A percentile compares a stretch with the other conserved stretches of the same genome.
Evolutionary conservation across 2,888 invertebrate genomes (phyloP).

Genomic region (Clostera curtula): DNA sequence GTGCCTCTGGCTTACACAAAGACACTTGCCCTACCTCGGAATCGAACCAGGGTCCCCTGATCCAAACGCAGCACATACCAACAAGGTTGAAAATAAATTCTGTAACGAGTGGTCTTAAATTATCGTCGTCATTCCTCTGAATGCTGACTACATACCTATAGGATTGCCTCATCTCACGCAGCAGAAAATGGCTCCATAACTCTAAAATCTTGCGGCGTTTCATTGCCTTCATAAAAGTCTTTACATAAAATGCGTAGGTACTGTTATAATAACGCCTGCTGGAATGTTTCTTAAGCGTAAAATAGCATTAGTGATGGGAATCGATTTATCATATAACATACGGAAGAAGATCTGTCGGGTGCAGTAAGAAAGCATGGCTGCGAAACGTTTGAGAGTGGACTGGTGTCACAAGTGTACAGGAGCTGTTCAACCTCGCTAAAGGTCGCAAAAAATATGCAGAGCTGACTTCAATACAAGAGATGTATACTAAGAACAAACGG

Average conservation of each 20-base stretch:
- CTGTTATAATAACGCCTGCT: constrained; percentile 19
- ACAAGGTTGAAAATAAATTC: constrained; percentile 11
- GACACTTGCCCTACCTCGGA: no score
- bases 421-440: no score
- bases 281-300: constrained; percentile 9
- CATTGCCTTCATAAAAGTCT: constrained; percentile 40
- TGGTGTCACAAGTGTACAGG: no score
- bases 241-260: constrained; percentile 27
- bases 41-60: no score
- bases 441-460: no score
- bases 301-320: constrained; percentile 13
- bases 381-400: no score
- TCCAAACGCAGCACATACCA: no score
- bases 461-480: no score
- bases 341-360: no score
- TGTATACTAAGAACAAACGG: no score
- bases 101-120: constrained; percentile 20
- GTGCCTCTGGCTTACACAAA: no score
- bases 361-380: no score
- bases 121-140: constrained; percentile 21
- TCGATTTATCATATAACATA: not conserved
- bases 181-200: constrained; percentile 32
- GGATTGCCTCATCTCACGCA: constrained; percentile 18
- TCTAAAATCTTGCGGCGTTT: constrained; percentile 41
- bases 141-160: constrained; percentile 18